These are phyloP conservation scores for Noctua janthe DNA, from an alignment of 2,888 invertebrate genomes.

Conservation along the genomic window DNA sequence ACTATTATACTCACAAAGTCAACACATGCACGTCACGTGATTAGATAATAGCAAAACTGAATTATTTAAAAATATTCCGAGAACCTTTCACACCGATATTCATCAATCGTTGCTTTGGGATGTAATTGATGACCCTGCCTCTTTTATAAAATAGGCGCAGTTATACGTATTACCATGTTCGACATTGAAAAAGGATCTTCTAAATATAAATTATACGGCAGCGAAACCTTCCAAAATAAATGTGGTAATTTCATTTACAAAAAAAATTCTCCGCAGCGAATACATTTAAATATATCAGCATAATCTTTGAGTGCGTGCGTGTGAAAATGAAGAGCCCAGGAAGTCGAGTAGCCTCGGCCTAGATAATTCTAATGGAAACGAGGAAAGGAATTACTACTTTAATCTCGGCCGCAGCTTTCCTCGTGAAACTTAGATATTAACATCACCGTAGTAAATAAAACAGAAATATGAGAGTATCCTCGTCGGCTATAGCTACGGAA, in stretches of 20 bases:
- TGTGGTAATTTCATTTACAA: constrained; percentile 85
- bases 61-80: constrained; percentile 62
- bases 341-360: constrained; percentile 69
- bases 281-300: constrained; percentile 87
- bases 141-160: constrained; percentile 68
- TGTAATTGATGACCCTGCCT: constrained; percentile 61
- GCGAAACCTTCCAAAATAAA: constrained; percentile 82
- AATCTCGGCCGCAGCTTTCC: constrained; percentile 62
- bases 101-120: constrained; percentile 53
- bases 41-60: constrained; percentile 62
- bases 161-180: constrained; percentile 72
- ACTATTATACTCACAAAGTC: constrained; percentile 83
- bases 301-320: constrained; percentile 81
- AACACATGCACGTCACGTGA: constrained; percentile 74
- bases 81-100: constrained; percentile 52
- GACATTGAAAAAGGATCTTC: constrained; percentile 83
- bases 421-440: constrained; percentile 62
- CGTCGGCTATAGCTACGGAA: constrained; percentile 50
- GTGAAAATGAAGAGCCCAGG: constrained; percentile 76
- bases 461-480: constrained; percentile 61
- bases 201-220: constrained; percentile 79
- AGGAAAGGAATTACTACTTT: constrained; percentile 71
- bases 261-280: constrained; percentile 78
- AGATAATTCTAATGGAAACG: constrained; percentile 71
- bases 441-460: constrained; percentile 53